Base-by-base conservation (phyloP, 2,797 vertebrate species). In the Centropyge bicolor region DNA sequence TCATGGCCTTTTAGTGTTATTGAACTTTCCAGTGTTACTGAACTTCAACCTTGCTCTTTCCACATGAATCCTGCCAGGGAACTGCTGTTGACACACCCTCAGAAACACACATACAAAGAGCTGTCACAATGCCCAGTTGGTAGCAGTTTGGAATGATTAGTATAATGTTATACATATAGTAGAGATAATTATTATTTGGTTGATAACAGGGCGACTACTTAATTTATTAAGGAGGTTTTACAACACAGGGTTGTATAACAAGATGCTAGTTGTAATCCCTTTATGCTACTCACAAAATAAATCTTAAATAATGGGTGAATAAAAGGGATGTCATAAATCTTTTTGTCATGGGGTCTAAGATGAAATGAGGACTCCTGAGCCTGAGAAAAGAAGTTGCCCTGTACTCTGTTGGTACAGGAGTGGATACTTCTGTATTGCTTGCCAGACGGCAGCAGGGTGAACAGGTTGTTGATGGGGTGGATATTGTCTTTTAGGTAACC, bases 1-100 rank as follows among this genome's bases (percentile, higher is more conserved):
- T 77, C 54, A 17, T 14, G 13, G 52, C 60, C 31, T 59, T 69
- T 19, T 35, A 10, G 20, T 20, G 54, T 81, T 78, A 52, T 84
- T 16, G 38, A 81, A 78, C 64, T 24, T 5, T 67, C 11, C 67
- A 6, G 51, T 45, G 69, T 70, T 36, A 41, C 24, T 76, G 76
- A 91, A 86, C 88, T 85, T 87, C 36, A 69, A 55, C 74, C 85
- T 27, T 3, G 22, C 8, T 82, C 36, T 41, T 49, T 71, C 62
- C 65, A 84, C 69, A 51, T 31, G 55, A 14, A 1, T 79, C 35
- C 24, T 22, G n/a, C 60, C 31, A 46, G 41, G 7, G 22, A 72
- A 46, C 24, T 10, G 31, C 73, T 64, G 61, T 56, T 13, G 72
- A 67, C 78, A 83, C 84, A 48, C 85, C 70, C 65, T 74, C 8